Evolutionary conservation across 2,888 invertebrate species (phyloP), one percentile per base, ranked within the genome.

Genomic region (Agrotis exclamationis): DNA sequence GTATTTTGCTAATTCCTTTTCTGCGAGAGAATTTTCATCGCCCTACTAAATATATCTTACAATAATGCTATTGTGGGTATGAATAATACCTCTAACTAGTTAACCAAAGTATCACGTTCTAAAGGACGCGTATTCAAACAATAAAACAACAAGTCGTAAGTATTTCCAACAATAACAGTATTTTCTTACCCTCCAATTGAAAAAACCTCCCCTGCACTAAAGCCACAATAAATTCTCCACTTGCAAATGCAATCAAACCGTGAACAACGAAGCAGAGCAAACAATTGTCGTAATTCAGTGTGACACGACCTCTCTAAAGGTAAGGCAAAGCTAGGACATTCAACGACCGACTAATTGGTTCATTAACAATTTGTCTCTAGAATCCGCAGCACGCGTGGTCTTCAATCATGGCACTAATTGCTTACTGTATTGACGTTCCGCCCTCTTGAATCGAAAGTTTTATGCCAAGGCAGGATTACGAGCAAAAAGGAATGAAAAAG

Each of bases 291-390:
- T 79, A 87, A 87, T 80, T 86, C 70, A 79, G 70, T 76, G 11
- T 39, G 76, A 71, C 78, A 76, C 68, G 63, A 65, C 59, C 44
- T 64, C 51, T 63, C 72, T 68, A 82, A 81, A 79, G 72, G 69
- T 64, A 74, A 64, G 51, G 20, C 60, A 71, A 69, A 51, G 69
- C 56, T 20, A 74, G 75, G 76, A 85, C 76, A 83, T 84, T 84
- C 82, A 84, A 74, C 78, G 74, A 78, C 72, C 77, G 84, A 85
- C 82, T 90, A 91, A 92, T 92, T 90, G 90, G 88, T 89, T 91
- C 90, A 91, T 92, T 91, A 91, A 86, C 86, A 85, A 92, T 91
- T 90, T 90, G 86, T 82, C 51, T 64, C 70, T 82, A 54, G 73
- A 60, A 74, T 67, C 76, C 86, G 77, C 79, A 77, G 80, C 69